A percentile compares a stretch with the other conserved stretches of the same genome.
These are phyloP conservation scores for Numenius phaeopus DNA, from an alignment of 2,797 vertebrate species.

Conservation along the genomic window DNA sequence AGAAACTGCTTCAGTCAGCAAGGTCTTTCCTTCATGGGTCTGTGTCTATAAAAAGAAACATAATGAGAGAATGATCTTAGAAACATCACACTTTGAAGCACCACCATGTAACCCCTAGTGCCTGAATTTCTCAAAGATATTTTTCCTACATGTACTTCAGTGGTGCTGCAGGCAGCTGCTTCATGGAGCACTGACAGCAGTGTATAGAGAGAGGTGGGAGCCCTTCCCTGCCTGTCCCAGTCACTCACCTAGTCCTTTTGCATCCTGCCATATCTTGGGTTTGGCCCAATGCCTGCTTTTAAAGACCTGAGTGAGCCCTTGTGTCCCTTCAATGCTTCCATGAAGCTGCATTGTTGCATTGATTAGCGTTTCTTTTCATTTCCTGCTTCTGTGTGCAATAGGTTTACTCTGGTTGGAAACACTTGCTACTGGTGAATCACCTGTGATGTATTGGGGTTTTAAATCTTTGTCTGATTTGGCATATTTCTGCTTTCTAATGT, in stretches of 20 bases:
- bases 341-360: background rate
- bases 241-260: background rate
- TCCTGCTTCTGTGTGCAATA: slow-evolving; percentile 9
- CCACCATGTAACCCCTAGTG: background rate
- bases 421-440: slow-evolving; percentile 36
- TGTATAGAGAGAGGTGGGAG: background rate
- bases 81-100: background rate
- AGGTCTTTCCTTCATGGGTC: background rate
- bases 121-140: background rate
- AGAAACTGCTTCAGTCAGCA: slow-evolving; percentile 28
- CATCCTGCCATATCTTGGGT: background rate
- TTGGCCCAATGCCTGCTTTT: background rate
- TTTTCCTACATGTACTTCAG: background rate
- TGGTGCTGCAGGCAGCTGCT: background rate
- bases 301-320: background rate
- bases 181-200: background rate
- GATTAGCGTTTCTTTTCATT: slow-evolving; percentile 54
- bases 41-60: background rate
- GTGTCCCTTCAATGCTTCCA: background rate
- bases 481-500: slow-evolving; percentile 67
- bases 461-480: slow-evolving; percentile 61
- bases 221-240: background rate
- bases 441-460: slow-evolving; percentile 19
- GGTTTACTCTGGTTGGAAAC: slow-evolving; percentile 39
- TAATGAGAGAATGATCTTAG: background rate